Conservation (phyloP, 2,888 invertebrate genomes). For the Acleris emargana region DNA sequence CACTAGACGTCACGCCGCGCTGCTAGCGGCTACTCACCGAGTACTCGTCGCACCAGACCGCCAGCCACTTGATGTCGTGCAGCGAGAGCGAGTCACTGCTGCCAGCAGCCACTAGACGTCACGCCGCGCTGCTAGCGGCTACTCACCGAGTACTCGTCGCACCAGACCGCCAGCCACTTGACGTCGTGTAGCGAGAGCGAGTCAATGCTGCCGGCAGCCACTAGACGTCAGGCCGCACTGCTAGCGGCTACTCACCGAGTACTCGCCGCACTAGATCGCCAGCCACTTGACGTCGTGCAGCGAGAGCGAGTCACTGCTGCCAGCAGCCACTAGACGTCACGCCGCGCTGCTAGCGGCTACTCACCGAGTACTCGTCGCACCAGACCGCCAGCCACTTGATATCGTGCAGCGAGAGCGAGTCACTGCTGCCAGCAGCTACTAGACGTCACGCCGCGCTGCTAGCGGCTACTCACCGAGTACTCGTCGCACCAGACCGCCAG, state of each 20-base stretch:
- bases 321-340: neutral
- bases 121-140: constrained; percentile 12
- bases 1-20: too few relatives aligned
- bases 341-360: constrained; percentile 52
- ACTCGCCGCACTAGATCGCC: constrained; percentile 96
- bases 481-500: constrained; percentile 97
- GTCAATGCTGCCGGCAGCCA: too few relatives aligned
- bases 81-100: constrained; percentile 89
- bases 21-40: constrained; percentile 84
- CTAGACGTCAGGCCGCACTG: too few relatives aligned
- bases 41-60: constrained; percentile 96
- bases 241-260: constrained; percentile 85
- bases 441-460: too few relatives aligned
- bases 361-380: constrained; percentile 95
- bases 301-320: constrained; percentile 59
- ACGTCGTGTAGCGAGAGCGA: constrained; percentile 91
- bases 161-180: constrained; percentile 96
- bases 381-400: constrained; percentile 95
- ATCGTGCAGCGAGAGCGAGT: constrained; percentile 91
- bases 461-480: constrained; percentile 87
- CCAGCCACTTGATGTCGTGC: constrained; percentile 93
- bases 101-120: too few relatives aligned
- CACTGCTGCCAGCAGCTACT: too few relatives aligned
- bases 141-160: constrained; percentile 94
- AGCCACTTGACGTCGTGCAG: constrained; percentile 93